These are phyloP conservation scores for Odontamblyopus lacepedii DNA, from an alignment of 2,797 vertebrate genomes.

Conservation along the genomic window DNA sequence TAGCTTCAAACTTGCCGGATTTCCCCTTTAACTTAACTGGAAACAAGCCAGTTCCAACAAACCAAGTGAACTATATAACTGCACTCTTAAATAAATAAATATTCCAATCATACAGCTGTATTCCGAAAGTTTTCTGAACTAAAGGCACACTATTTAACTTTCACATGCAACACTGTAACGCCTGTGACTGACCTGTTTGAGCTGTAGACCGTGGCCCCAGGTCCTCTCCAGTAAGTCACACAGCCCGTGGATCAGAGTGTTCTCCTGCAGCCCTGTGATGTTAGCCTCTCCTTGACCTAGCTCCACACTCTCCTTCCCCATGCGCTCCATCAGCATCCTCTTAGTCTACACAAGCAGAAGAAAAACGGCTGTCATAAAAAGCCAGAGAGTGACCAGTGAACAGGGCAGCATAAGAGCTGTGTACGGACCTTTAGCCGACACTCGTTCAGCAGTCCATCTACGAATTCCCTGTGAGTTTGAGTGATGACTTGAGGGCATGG, in stretches of 20 bases:
- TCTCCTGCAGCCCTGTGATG: conserved; percentile 95
- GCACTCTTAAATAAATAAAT: too few species aligned
- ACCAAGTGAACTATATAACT: too few species aligned
- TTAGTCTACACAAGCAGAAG: conserved; percentile 83
- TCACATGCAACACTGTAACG: conserved; percentile 14
- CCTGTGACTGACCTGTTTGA: conserved; percentile 88
- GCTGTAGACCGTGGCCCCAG: conserved; percentile 94
- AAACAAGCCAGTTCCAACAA: background rate
- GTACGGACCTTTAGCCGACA: conserved; percentile 92
- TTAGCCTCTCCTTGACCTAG: conserved; percentile 92
- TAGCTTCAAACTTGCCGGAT: too few species aligned
- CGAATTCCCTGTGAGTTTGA: conserved; percentile 94
- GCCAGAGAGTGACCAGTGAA: background rate
- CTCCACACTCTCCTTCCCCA: conserved; percentile 93
- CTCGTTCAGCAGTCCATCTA: conserved; percentile 92
- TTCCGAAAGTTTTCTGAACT: conserved; percentile 8
- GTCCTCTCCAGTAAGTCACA: conserved; percentile 97
- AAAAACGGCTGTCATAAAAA: background rate
- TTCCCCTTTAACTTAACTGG: background rate
- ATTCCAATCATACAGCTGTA: conserved; percentile 8
- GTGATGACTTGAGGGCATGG: conserved; percentile 89
- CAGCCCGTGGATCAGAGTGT: conserved; percentile 92
- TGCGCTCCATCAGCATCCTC: conserved; percentile 96
- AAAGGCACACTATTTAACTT: background rate
- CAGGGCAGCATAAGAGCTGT: background rate